Conservation (phyloP, 2,888 invertebrate species). For the Torymus texanus region DNA sequence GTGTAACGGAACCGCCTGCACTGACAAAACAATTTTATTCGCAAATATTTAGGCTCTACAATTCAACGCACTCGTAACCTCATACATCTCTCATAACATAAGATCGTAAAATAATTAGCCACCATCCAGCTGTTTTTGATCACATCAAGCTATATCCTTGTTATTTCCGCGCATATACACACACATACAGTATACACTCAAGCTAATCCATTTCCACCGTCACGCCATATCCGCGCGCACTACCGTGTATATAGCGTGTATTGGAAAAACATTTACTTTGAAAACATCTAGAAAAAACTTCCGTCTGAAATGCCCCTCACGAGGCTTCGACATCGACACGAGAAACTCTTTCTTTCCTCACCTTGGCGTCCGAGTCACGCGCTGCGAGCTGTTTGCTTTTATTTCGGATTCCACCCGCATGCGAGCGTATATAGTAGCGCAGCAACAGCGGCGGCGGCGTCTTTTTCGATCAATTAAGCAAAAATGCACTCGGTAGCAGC, state of each 20-base stretch:
- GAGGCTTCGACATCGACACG: constrained; percentile 1
- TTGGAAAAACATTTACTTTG: constrained; percentile 42
- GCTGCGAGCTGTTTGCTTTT: background rate
- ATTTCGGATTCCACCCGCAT: constrained; percentile 7
- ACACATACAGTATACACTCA: no score
- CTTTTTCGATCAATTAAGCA: constrained; percentile 7
- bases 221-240: background rate
- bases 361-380: constrained; percentile 7
- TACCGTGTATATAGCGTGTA: background rate
- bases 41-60: no score
- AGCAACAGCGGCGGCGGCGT: no score
- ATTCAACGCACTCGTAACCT: no score
- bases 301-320: constrained; percentile 28
- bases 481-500: background rate
- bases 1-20: no score
- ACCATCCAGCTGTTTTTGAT: background rate
- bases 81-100: background rate
- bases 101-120: background rate
- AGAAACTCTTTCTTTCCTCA: constrained; percentile 36
- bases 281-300: constrained; percentile 34
- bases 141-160: background rate
- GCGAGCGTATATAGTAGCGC: no score
- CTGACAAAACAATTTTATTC: no score
- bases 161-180: background rate
- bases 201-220: constrained; percentile 13